Evolutionary conservation across 35 echinoderm and acorn worm genomes (phyloP).

Genomic region (Amphiura filiformis): DNA sequence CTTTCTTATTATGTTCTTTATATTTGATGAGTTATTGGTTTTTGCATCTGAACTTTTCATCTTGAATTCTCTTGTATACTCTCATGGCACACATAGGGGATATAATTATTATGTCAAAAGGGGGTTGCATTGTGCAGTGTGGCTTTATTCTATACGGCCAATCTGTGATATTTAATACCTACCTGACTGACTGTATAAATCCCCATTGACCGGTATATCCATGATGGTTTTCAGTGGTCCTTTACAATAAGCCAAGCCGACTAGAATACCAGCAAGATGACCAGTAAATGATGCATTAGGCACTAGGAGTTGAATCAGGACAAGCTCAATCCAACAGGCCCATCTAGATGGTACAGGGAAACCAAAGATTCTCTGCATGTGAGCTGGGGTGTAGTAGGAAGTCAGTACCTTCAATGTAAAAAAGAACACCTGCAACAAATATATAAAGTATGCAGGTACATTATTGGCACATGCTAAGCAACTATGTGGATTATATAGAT

Average conservation of each 20-base stretch:
- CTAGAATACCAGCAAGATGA: conserved; percentile 91
- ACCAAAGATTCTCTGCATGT: conserved; percentile 86
- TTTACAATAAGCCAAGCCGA: conserved; percentile 86
- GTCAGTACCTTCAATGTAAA: conserved; percentile 95
- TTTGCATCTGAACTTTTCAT: too few species aligned
- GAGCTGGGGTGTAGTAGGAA: conserved; percentile 72
- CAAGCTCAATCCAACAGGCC: conserved; percentile 95
- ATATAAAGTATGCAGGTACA: too few species aligned
- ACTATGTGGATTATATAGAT: too few species aligned
- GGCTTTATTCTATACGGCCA: too few species aligned
- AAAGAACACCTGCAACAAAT: conserved; percentile 56
- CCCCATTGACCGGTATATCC: conserved; percentile 34
- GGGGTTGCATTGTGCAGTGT: too few species aligned
- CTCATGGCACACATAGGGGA: too few species aligned
- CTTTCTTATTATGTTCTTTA: too few species aligned
- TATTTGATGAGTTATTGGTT: too few species aligned
- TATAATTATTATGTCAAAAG: too few species aligned
- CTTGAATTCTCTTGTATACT: too few species aligned
- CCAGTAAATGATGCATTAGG: conserved; percentile 91
- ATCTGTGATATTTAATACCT: conserved; percentile 4
- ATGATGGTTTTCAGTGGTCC: conserved; percentile 80
- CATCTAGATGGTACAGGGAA: conserved; percentile 81
- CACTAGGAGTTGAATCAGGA: conserved; percentile 84
- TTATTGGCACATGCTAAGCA: too few species aligned
- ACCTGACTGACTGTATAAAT: not conserved